These are phyloP conservation scores for Fregata magnificens DNA, from an alignment of 2,113 vertebrate genomes.

Conservation along the genomic window DNA sequence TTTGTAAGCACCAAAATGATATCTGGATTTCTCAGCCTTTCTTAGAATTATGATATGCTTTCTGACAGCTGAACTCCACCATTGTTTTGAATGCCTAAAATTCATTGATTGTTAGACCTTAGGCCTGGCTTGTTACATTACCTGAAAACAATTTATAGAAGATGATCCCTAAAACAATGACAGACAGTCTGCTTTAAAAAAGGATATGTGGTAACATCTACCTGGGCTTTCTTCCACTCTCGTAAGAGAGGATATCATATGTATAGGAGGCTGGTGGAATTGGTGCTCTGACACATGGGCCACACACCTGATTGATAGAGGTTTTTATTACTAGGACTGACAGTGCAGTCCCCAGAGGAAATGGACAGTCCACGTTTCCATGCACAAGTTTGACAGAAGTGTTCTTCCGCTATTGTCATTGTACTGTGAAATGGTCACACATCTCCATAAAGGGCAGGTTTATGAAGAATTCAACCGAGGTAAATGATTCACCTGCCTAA, in stretches of 20 bases:
- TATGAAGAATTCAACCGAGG: not conserved
- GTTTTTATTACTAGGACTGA: not conserved
- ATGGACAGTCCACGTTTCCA: not conserved
- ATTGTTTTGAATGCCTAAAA: not conserved
- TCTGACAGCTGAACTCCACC: not conserved
- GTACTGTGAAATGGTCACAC: not conserved
- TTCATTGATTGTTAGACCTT: not conserved
- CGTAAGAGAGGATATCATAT: not conserved
- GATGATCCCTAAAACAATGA: not conserved
- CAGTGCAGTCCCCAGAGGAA: not conserved
- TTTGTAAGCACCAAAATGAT: not conserved
- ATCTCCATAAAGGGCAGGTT: not conserved
- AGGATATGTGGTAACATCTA: not conserved
- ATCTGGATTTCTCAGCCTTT: not conserved
- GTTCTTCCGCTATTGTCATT: not conserved
- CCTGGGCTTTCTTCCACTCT: not conserved
- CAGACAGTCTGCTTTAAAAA: not conserved
- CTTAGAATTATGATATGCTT: not conserved
- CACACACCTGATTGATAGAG: not conserved
- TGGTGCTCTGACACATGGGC: not conserved
- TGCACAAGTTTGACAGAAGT: not conserved
- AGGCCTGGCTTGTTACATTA: not conserved
- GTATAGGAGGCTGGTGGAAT: not conserved
- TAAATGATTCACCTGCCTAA: not conserved
- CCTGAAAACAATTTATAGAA: not conserved